Conservation (phyloP, 2,888 invertebrate species). For the Caenorhabditis drosophilae region DNA sequence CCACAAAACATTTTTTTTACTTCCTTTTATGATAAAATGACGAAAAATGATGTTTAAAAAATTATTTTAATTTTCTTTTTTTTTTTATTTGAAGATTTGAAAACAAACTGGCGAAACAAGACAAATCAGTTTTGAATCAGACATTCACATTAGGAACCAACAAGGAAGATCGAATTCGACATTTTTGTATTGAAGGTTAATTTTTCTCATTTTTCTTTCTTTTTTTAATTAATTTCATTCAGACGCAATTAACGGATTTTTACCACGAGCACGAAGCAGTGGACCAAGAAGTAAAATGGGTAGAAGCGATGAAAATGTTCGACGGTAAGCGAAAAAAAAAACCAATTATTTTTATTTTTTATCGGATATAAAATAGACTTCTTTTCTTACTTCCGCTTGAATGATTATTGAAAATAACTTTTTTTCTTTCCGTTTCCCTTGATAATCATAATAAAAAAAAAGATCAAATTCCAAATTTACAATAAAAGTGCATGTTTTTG, state of each 20-base stretch:
- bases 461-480: no score
- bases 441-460: no score
- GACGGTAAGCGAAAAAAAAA: slow-evolving; percentile 11
- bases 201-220: no score
- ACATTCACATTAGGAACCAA: slow-evolving; percentile 45
- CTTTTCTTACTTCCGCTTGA: no score
- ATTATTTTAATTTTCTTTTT: no score
- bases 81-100: slow-evolving; percentile 20
- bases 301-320: slow-evolving; percentile 24
- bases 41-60: no score
- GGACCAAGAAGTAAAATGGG: slow-evolving; percentile 26
- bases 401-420: no score
- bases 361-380: not conserved
- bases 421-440: no score
- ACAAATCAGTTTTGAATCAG: slow-evolving; percentile 43
- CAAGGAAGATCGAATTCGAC: slow-evolving; percentile 30
- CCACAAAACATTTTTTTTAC: no score
- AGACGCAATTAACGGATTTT: slow-evolving; percentile 49
- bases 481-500: no score
- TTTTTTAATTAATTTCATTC: slow-evolving; percentile 4
- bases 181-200: slow-evolving; percentile 42
- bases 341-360: no score
- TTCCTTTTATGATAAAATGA: no score
- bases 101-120: slow-evolving; percentile 46
- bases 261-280: slow-evolving; percentile 46